Conservation (phyloP, 2,888 invertebrate genomes). For the Ypsolopha sequella region DNA sequence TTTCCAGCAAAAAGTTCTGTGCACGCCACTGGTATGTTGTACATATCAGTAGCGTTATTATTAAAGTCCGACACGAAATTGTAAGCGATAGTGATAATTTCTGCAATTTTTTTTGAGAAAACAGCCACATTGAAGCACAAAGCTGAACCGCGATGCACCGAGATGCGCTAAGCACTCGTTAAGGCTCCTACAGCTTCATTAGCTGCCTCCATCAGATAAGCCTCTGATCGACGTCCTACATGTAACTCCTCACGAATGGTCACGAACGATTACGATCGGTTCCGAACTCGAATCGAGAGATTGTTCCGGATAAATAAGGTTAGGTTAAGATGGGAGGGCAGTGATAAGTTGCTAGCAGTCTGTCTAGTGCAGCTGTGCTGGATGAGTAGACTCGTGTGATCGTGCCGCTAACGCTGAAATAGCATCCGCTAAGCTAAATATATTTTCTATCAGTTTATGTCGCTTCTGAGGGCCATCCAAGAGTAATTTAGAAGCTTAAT, state of each 20-base stretch:
- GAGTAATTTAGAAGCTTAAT: no score
- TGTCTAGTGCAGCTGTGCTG: background rate
- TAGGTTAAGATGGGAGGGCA: background rate
- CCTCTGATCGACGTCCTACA: conserved; percentile 2
- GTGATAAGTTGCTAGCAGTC: background rate
- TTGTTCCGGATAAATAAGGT: conserved; percentile 1
- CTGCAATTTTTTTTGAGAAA: no score
- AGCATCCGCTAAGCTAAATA: no score
- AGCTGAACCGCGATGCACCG: conserved; percentile 5
- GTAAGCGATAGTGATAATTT: no score
- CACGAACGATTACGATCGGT: conserved; percentile 1
- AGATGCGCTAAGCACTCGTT: conserved; percentile 24
- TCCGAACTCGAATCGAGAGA: background rate
- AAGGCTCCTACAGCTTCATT: conserved; percentile 30
- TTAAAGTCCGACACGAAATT: no score
- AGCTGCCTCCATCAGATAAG: conserved; percentile 24
- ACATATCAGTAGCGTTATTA: no score
- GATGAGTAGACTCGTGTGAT: background rate
- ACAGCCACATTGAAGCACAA: background rate
- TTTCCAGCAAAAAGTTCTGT: no score
- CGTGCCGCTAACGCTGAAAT: no score
- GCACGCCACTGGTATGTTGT: no score
- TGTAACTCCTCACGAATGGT: conserved; percentile 2
- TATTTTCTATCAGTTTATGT: no score
- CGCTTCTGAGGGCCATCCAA: no score